Evolutionary conservation across 2,888 invertebrate genomes (phyloP).

Genomic region (Latrodectus hesperus): DNA sequence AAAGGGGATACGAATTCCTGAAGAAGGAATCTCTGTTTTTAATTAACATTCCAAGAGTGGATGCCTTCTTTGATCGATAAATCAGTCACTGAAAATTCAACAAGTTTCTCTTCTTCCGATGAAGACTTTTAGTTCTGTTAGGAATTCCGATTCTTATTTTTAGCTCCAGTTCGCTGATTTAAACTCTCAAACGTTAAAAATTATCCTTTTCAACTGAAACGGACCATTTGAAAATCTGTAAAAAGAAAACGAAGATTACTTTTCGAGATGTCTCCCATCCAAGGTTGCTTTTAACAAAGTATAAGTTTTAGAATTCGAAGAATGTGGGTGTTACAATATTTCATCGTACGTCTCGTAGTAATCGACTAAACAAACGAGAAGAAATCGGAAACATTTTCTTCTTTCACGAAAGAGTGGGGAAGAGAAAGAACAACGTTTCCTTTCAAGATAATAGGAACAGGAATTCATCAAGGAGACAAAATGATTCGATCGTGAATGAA

Average conservation of each 20-base stretch:
- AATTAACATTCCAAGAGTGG: conserved; percentile 34
- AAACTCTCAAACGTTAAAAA: too few relatives aligned
- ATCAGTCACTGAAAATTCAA: conserved; percentile 36
- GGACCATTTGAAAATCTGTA: too few relatives aligned
- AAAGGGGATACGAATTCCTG: background rate
- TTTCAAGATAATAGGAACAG: conserved; percentile 6
- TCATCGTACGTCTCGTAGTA: too few relatives aligned
- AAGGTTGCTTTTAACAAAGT: too few relatives aligned
- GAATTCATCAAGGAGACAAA: conserved; percentile 18
- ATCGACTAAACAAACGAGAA: background rate
- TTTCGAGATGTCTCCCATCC: too few relatives aligned
- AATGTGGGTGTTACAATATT: too few relatives aligned
- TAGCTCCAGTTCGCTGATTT: too few relatives aligned
- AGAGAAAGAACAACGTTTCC: background rate
- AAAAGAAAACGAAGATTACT: too few relatives aligned
- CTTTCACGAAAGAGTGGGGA: background rate
- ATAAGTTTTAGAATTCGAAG: too few relatives aligned
- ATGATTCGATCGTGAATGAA: background rate
- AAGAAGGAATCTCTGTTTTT: conserved; percentile 6
- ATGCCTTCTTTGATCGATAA: conserved; percentile 35
- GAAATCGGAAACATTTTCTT: background rate
- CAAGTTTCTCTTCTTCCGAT: conserved; percentile 12
- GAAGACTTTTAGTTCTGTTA: background rate
- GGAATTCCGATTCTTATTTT: too few relatives aligned
- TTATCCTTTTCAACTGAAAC: too few relatives aligned